Percentiles rank a stretch among this genome's conserved stretches.
phyloP scores from a whole-genome alignment of 2,888 invertebrate species.

The Bimastos eiseni region DNA sequence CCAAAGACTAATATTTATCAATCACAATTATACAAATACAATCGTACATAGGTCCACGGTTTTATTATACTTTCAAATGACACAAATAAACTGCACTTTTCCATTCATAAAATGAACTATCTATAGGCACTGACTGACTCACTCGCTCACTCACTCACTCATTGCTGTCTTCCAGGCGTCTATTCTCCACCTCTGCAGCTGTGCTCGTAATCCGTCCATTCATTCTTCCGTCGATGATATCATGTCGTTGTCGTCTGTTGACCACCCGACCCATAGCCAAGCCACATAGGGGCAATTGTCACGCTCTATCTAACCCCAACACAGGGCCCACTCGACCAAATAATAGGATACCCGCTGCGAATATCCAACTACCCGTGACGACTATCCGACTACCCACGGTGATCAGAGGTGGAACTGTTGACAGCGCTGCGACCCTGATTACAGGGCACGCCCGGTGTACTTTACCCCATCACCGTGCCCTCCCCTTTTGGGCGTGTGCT shows the following conservation, averaged over 20 bases:
- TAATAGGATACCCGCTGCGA: conserved; percentile 18
- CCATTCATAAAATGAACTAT: neutral
- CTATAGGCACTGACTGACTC: too few species aligned
- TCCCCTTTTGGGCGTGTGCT: neutral
- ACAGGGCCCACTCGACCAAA: neutral
- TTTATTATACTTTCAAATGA: neutral
- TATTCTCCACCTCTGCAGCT: neutral
- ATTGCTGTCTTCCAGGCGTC: neutral
- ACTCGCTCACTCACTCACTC: neutral
- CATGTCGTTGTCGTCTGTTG: neutral
- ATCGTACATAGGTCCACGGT: neutral
- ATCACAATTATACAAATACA: neutral
- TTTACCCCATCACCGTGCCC: neutral
- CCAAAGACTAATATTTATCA: neutral
- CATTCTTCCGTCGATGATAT: neutral
- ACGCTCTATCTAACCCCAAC: conserved; percentile 16
- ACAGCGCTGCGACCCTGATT: neutral
- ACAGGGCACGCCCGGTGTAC: conserved; percentile 5
- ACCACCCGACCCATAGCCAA: neutral
- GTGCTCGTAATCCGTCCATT: neutral
- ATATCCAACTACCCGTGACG: neutral
- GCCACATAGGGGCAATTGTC: conserved; percentile 9
- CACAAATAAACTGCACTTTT: neutral
- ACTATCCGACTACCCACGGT: neutral
- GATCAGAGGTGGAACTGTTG: neutral